phyloP scores from a whole-genome alignment of 2,113 vertebrate genomes.

The Bos indicus region DNA sequence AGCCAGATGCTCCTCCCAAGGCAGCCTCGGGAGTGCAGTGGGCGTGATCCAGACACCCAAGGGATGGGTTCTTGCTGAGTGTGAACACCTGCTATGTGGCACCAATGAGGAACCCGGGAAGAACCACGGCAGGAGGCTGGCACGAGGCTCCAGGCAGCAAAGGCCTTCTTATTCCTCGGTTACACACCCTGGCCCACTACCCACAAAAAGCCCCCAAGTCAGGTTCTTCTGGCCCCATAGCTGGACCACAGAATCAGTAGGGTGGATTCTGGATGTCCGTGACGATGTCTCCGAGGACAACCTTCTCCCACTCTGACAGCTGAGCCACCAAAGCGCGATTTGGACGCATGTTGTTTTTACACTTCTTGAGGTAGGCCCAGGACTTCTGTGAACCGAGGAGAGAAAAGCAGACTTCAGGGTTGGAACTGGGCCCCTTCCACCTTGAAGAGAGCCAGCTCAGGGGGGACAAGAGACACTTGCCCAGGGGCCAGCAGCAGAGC shows the following conservation, averaged over 20 bases:
- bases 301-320: constrained; percentile 87
- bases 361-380: constrained; percentile 82
- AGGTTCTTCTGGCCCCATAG: neutral
- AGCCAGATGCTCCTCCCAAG: neutral
- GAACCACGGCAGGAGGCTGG: neutral
- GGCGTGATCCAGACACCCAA: neutral
- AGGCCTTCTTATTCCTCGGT: neutral
- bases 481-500: neutral
- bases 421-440: neutral
- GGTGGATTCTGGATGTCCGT: constrained; percentile 78
- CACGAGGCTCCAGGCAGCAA: neutral
- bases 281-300: constrained; percentile 27
- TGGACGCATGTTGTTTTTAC: constrained; percentile 84
- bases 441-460: neutral
- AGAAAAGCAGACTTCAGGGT: neutral
- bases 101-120: neutral
- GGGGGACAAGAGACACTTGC: neutral
- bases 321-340: constrained; percentile 85
- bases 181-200: neutral
- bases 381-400: constrained; percentile 80
- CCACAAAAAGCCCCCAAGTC: neutral
- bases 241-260: constrained; percentile 71
- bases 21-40: neutral
- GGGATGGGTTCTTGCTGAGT: neutral
- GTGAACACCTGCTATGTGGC: neutral